A percentile compares a stretch with the other conserved stretches of the same genome.
phyloP scores from a whole-genome alignment of 2,113 vertebrate species.

The Gallinago media region DNA sequence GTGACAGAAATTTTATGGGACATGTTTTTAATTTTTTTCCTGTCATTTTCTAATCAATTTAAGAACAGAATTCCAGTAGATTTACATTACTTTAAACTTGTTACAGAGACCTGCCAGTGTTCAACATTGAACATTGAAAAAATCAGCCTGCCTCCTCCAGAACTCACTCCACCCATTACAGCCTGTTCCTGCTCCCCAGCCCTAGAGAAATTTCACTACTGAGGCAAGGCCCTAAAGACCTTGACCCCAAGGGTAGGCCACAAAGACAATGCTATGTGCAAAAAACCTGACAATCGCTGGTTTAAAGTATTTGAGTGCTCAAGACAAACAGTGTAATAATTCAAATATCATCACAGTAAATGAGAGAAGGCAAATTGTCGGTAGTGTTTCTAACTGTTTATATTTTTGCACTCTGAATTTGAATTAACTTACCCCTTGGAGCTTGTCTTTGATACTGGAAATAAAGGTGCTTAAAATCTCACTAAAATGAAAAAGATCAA shows the following conservation, averaged over 20 bases:
- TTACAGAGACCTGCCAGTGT: background rate
- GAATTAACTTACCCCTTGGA: constrained; percentile 84
- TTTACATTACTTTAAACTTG: background rate
- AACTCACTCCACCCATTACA: too few relatives aligned
- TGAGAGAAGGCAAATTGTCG: background rate
- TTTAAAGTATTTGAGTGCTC: background rate
- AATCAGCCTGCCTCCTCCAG: too few relatives aligned
- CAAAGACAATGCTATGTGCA: background rate
- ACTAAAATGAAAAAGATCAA: constrained; percentile 72
- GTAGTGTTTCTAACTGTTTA: background rate
- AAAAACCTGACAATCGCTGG: background rate
- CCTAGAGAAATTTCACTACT: background rate
- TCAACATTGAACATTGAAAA: too few relatives aligned
- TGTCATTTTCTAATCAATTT: background rate
- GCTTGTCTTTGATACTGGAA: constrained; percentile 78
- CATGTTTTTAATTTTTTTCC: background rate
- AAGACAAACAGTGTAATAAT: background rate
- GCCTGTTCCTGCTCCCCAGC: background rate
- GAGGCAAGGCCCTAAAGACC: background rate
- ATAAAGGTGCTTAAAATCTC: constrained; percentile 81
- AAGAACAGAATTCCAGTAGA: background rate
- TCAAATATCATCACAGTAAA: background rate
- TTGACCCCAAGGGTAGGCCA: background rate
- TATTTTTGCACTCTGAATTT: background rate
- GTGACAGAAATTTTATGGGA: background rate